Percentiles rank a stretch among this genome's conserved stretches.
Conservation (phyloP, 2,113 vertebrate genomes). For the Tamias sibiricus region DNA sequence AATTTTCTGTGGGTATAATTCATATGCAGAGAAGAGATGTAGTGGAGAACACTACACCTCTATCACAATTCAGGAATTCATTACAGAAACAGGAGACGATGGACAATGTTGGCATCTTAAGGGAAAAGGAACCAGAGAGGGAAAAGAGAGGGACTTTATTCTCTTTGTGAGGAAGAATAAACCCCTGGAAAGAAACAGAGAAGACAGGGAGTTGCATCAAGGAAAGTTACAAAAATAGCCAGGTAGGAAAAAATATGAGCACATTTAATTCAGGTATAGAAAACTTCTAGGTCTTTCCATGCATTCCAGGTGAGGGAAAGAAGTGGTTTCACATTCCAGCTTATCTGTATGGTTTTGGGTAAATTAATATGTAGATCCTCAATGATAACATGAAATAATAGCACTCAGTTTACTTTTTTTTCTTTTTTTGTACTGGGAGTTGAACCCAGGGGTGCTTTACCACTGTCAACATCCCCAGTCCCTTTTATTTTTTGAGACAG, state of each 20-base stretch:
- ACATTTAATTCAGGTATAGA: not conserved
- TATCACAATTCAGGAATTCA: not conserved
- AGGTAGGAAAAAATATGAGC: not conserved
- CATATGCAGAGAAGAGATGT: not conserved
- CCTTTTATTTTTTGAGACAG: not conserved
- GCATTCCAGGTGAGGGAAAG: not conserved
- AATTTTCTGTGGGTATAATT: slow-evolving; percentile 20
- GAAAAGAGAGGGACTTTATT: not conserved
- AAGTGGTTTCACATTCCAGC: slow-evolving; percentile 22
- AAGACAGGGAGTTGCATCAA: not conserved
- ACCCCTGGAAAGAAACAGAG: not conserved
- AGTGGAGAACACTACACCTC: not conserved
- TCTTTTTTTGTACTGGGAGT: not conserved
- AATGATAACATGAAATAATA: not conserved
- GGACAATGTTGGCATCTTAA: not conserved
- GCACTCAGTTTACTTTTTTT: not conserved
- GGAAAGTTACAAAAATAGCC: not conserved
- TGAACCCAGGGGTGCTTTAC: not conserved
- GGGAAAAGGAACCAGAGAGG: not conserved
- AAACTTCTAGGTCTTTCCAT: not conserved
- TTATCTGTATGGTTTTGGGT: not conserved
- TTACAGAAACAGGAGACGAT: slow-evolving; percentile 24
- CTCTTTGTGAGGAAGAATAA: not conserved
- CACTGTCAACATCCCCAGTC: not conserved
- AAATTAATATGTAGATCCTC: slow-evolving; percentile 27